These are phyloP conservation scores for Coreoperca whiteheadi DNA, from an alignment of 2,113 vertebrate genomes.

Conservation along the genomic window DNA sequence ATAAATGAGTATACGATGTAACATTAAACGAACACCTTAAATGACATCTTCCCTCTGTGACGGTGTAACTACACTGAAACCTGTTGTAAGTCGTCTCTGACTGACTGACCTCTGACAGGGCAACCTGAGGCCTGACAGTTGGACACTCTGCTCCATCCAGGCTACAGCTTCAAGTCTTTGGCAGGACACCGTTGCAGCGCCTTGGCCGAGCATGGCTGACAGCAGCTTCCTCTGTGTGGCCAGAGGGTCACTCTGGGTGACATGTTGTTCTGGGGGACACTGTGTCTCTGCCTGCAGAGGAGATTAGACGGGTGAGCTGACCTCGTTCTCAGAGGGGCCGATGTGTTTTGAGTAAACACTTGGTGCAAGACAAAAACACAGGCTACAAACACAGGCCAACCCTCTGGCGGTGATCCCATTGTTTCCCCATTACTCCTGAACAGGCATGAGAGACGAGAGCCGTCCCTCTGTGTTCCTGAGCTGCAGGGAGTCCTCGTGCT, in stretches of 20 bases:
- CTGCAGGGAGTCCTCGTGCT: slow-evolving; percentile 62
- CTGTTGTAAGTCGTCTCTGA: not conserved
- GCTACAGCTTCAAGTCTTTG: slow-evolving; percentile 43
- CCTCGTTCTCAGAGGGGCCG: slow-evolving; percentile 74
- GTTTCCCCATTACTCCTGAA: slow-evolving; percentile 74
- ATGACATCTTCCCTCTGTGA: not conserved
- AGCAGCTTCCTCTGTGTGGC: slow-evolving; percentile 70
- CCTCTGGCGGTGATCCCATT: slow-evolving; percentile 68
- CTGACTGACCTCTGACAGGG: slow-evolving; percentile 34
- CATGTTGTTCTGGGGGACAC: slow-evolving; percentile 63
- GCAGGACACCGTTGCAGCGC: slow-evolving; percentile 52
- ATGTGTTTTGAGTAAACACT: slow-evolving; percentile 82
- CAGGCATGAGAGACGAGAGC: slow-evolving; percentile 63
- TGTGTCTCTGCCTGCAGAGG: slow-evolving; percentile 67
- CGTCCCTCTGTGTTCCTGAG: slow-evolving; percentile 53
- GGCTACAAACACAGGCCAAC: slow-evolving; percentile 65
- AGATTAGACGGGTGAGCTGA: slow-evolving; percentile 72
- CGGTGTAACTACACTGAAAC: slow-evolving; percentile 3
- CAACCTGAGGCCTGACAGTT: slow-evolving; percentile 21
- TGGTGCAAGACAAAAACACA: slow-evolving; percentile 77
- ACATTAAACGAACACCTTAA: not conserved
- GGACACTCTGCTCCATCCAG: slow-evolving; percentile 36
- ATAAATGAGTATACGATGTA: not conserved
- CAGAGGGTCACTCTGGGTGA: slow-evolving; percentile 76
- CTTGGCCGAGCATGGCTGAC: slow-evolving; percentile 66